phyloP scores from a whole-genome alignment of 2,888 invertebrate species.

The Tenthredo scrophulariae region DNA sequence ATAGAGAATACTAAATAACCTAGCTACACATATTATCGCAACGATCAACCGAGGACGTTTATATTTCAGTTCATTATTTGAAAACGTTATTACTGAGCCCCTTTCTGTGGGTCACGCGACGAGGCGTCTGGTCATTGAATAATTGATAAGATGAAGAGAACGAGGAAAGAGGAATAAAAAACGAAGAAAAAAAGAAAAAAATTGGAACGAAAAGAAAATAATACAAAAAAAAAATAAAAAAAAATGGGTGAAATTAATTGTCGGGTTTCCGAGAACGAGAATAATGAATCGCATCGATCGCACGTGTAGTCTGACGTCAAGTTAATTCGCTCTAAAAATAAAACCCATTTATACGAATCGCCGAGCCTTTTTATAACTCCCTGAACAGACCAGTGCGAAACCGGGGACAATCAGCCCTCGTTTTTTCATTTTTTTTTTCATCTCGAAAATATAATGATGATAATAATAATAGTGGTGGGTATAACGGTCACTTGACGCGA shows the following conservation, averaged over 20 bases:
- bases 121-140: conserved; percentile 40
- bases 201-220: not conserved
- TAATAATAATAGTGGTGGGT: not conserved
- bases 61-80: conserved; percentile 35
- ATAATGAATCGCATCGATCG: conserved; percentile 36
- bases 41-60: conserved; percentile 16
- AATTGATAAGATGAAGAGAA: conserved; percentile 31
- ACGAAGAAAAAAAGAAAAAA: not conserved
- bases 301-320: conserved; percentile 20
- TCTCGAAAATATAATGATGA: not conserved
- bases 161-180: not conserved
- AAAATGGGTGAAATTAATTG: not conserved
- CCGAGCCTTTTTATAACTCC: not conserved
- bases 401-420: not conserved
- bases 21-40: not conserved
- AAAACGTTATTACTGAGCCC: conserved; percentile 4
- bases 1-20: not conserved
- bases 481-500: not conserved
- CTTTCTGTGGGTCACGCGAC: conserved; percentile 13
- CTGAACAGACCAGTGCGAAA: not conserved
- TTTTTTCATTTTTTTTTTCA: not conserved
- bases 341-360: conserved; percentile 7
- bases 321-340: conserved; percentile 18
- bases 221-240: not conserved
- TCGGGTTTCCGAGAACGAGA: conserved; percentile 22